These are phyloP conservation scores for Rattus rattus DNA, from an alignment of 2,113 vertebrate genomes.

Conservation along the genomic window DNA sequence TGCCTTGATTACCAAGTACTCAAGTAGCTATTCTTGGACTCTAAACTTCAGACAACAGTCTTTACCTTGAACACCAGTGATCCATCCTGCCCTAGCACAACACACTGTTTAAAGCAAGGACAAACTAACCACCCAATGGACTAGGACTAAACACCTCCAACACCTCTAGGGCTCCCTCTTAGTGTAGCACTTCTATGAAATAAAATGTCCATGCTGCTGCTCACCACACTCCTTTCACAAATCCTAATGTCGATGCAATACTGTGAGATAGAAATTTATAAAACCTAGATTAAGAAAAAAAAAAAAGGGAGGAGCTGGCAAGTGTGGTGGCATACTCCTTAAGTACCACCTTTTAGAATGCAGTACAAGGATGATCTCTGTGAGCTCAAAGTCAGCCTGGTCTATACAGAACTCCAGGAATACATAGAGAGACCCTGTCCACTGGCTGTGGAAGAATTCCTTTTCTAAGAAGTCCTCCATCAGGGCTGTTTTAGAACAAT, in stretches of 20 bases:
- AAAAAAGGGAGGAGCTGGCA: fast-evolving
- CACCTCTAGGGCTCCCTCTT: neutral
- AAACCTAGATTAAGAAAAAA: neutral
- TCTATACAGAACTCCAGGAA: neutral
- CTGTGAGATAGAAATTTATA: neutral
- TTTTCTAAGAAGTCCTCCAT: constrained; percentile 11
- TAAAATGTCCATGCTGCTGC: neutral
- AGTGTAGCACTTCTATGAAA: neutral
- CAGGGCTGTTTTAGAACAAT: constrained; percentile 31
- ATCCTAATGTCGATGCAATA: neutral
- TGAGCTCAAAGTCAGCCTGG: neutral
- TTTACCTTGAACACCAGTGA: neutral
- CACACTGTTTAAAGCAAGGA: neutral
- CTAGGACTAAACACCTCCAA: neutral
- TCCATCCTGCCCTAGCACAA: neutral
- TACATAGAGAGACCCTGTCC: neutral
- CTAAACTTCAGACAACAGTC: neutral
- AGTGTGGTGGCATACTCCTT: neutral
- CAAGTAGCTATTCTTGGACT: neutral
- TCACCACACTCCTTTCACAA: neutral
- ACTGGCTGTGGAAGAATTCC: neutral
- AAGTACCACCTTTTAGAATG: neutral
- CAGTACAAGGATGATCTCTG: neutral
- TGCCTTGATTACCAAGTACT: neutral
- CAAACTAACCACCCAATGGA: neutral